Evolutionary conservation across 1,140 invertebrate genomes (phyloP), one percentile per base, ranked within the genome.

Genomic region (Anastrepha ludens): DNA sequence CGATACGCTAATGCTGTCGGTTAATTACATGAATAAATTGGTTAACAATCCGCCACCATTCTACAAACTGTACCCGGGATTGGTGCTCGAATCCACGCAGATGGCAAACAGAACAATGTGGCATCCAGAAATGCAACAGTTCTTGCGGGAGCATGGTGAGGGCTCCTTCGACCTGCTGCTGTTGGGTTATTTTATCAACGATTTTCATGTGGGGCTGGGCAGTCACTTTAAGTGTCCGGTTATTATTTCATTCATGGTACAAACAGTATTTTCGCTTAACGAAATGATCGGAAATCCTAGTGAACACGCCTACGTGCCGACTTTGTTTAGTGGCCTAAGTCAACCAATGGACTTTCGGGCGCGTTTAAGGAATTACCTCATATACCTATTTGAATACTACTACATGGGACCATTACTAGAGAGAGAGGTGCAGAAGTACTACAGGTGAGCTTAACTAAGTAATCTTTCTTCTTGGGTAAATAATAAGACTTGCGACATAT

Each of bases 101-200:
- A 62, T 74, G 62, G 39, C 81, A 8, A 88, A 88, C 81, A n/a
- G 11, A 0, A 87, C 88, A 15, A 15, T 88, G 2, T 60, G 60
- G 29, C 78, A 88, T 78, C 55, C 81, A 6, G 70, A 29, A 20
- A 78, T 87, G n/a, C 60, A 87, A 9, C 17, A 87, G 17, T 87
- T 88, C 20, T 29, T 88, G 29, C 6, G 17, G 0, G 17, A 86
- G 0, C 86, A 88, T 39, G 60, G 86, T 7, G 78, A 87, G 6
- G 88, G 85, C 20, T 59, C 20, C 13, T 90, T 90, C 86, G 89
- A 90, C 88, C 39, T 90, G 29, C 3, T 90, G 4, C 13, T 90
- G 7, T n/a, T 89, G 17, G 88, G 89, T 5, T 88, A 88, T 55
- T 87, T 88, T 85, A 50, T 78, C 55, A 90, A 89, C 39, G 87